Base-by-base conservation (phyloP, 2,113 vertebrate species). In the Zosterops japonicus region DNA sequence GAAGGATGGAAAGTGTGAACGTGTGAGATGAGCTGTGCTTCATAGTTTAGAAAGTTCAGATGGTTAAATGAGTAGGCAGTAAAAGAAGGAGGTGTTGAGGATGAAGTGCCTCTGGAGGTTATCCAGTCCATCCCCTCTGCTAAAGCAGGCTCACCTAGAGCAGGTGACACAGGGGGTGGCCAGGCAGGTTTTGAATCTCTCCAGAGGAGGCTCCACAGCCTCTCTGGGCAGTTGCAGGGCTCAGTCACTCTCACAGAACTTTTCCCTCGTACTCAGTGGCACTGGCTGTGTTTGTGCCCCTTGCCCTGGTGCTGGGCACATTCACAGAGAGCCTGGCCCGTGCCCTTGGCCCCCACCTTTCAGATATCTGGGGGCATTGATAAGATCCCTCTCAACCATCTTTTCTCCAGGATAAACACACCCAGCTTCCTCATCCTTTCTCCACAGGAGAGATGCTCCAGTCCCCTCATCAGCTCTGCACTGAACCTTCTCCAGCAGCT, bases 1-100 rank as follows among this genome's bases (percentile, higher is more conserved):
- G 55, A 57, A 57, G 4, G 27, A 19, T 35, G 19, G 29, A 44
- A 69, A 53, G 15, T 0, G 0, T 41, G 68, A 47, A 47, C 7
- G 47, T 27, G 4, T 2, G 7, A 78, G 49, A 31, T 55, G 29
- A 92, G 28, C 39, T 83, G 36, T 72, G 25, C 60, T 64, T 65
- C 28, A 5, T 21, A 9, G 36, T 36, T 50, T 31, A 50, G 61
- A 35, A 74, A 75, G 39, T 31, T 49, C 15, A 42, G 8, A 16
- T 49, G 27, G 13, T 61, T 71, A 61, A 56, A 77, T 57, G 22
- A 17, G 47, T 16, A 64, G 44, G 25, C 60, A 88, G 29, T 65
- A 67, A 93, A 76, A 71, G 49, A 65, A 50, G 29, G 14, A 12
- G 9, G 12, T 53, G 11, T 50, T 55, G 29, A 42, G 14, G 31